phyloP scores from a whole-genome alignment of 2,797 vertebrate species.

The Spheniscus humboldti region DNA sequence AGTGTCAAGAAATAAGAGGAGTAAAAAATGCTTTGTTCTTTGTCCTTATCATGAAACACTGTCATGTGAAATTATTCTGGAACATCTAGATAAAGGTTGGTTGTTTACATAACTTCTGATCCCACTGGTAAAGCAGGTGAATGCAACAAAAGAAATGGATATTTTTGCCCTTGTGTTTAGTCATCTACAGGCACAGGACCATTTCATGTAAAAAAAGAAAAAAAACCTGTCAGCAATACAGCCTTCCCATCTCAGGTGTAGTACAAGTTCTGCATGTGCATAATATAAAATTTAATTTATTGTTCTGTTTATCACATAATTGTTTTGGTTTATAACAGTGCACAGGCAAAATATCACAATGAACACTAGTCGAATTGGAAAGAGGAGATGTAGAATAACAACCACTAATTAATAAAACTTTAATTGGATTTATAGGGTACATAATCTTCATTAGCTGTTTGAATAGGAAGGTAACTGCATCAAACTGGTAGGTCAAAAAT shows the following conservation, averaged over 20 bases:
- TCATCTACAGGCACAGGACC: not conserved
- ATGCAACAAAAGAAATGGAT: not conserved
- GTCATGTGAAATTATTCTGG: not conserved
- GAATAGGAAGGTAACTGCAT: not conserved
- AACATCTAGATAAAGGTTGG: not conserved
- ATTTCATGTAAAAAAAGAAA: not conserved
- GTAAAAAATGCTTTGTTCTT: not conserved
- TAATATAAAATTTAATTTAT: not conserved
- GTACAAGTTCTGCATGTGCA: not conserved
- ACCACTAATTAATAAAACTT: not conserved
- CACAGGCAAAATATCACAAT: not conserved
- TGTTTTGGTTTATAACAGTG: not conserved
- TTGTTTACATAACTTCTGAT: not conserved
- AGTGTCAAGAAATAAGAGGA: not conserved
- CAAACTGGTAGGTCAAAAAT: not conserved
- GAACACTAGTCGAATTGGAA: not conserved
- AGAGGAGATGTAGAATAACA: not conserved
- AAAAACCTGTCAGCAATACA: not conserved
- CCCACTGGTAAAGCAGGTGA: not conserved
- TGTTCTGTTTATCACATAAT: not conserved
- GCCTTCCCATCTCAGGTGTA: not conserved
- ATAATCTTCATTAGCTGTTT: not conserved
- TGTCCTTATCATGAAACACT: not conserved
- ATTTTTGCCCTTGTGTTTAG: not conserved
- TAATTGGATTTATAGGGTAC: not conserved